A percentile compares a stretch with the other conserved stretches of the same genome.
phyloP scores from a whole-genome alignment of 2,113 vertebrate species.

The Otus sunia region DNA sequence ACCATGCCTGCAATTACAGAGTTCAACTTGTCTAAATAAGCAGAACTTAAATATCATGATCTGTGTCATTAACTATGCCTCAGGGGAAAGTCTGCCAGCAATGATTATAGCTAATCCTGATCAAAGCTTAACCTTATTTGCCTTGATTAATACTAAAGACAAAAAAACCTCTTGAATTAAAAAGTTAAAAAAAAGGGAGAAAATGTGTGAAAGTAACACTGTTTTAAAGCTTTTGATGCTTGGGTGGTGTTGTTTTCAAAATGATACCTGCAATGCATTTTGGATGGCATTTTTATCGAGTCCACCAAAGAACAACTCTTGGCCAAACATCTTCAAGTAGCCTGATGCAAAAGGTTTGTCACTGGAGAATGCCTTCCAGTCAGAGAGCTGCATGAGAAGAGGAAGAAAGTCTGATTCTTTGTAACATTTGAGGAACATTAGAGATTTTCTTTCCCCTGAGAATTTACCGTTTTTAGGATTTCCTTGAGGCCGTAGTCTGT shows the following conservation, averaged over 20 bases:
- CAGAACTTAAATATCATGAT: conserved; percentile 6
- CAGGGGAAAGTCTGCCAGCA: conserved; percentile 12
- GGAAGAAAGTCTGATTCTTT: not conserved
- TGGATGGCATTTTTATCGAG: conserved; percentile 39
- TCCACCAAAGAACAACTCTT: conserved; percentile 43
- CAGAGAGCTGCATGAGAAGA: conserved; percentile 37
- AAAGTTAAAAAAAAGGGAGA: not conserved
- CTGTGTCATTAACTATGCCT: not conserved
- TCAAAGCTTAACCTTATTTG: conserved; percentile 46
- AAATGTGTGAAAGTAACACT: not conserved
- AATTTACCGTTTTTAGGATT: conserved; percentile 52
- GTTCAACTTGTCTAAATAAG: conserved; percentile 28
- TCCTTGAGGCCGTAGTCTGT: not conserved
- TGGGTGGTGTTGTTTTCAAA: not conserved
- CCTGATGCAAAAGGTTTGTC: conserved; percentile 24
- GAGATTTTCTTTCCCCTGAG: not conserved
- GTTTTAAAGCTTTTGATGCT: not conserved
- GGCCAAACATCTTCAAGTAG: conserved; percentile 62
- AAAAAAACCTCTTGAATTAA: not conserved
- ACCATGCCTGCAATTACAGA: conserved; percentile 63
- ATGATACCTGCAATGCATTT: conserved; percentile 58
- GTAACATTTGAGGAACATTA: not conserved
- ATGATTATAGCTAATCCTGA: conserved; percentile 25
- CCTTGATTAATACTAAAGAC: not conserved
- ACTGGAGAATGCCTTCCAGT: conserved; percentile 57